Conservation (phyloP, 2,888 invertebrate species). For the Sinohyriopsis cumingii region DNA sequence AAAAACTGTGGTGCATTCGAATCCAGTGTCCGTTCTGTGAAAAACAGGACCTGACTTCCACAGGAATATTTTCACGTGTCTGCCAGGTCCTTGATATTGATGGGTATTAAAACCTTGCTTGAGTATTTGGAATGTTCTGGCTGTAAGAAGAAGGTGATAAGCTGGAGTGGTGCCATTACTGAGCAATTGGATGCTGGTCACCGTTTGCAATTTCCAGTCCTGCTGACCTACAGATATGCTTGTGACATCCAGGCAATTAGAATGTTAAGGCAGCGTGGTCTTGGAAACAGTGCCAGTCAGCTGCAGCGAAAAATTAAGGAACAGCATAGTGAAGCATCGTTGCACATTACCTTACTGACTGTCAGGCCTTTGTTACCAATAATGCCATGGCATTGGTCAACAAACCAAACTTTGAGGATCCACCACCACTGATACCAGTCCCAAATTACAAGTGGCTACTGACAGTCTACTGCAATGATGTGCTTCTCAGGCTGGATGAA, state of each 20-base stretch:
- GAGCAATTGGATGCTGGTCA: slow-evolving; percentile 38
- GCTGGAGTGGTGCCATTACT: slow-evolving; percentile 31
- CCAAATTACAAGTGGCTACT: slow-evolving; percentile 41
- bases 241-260: slow-evolving; percentile 32
- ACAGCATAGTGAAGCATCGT: slow-evolving; percentile 30
- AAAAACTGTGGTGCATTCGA: slow-evolving; percentile 3
- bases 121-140: slow-evolving; percentile 32
- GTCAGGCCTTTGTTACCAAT: slow-evolving; percentile 14
- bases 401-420: slow-evolving; percentile 12
- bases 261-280: slow-evolving; percentile 30
- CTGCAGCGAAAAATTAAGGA: slow-evolving; percentile 37
- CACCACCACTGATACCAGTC: slow-evolving; percentile 17
- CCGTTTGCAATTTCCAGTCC: slow-evolving; percentile 31
- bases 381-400: slow-evolving; percentile 8
- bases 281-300: slow-evolving; percentile 16
- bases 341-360: slow-evolving; percentile 30
- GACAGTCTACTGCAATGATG: slow-evolving; percentile 31
- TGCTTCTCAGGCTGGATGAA: slow-evolving; percentile 31
- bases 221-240: slow-evolving; percentile 33
- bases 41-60: slow-evolving; percentile 14
- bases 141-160: slow-evolving; percentile 21
- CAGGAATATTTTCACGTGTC: slow-evolving; percentile 26
- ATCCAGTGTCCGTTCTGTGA: slow-evolving; percentile 25
- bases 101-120: slow-evolving; percentile 34
- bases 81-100: slow-evolving; percentile 40